phyloP scores from a whole-genome alignment of 1,140 invertebrate genomes.

The Copidosoma floridanum region DNA sequence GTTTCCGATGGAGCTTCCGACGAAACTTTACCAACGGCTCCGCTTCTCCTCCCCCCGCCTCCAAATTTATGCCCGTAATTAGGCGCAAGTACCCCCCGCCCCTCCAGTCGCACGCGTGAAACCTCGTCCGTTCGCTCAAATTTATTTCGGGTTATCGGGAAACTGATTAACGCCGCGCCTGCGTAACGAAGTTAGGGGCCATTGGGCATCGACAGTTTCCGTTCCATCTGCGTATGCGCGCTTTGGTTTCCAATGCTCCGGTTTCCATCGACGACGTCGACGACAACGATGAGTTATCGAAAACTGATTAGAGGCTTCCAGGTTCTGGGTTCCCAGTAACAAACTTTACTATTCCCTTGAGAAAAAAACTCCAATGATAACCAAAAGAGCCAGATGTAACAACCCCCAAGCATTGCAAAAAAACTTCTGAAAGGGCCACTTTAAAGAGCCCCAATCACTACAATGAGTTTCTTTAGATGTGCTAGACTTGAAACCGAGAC shows the following conservation, averaged over 20 bases:
- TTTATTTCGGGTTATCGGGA: conserved; percentile 15
- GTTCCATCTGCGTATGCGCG: neutral
- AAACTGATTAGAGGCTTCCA: conserved; percentile 16
- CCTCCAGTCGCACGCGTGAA: neutral
- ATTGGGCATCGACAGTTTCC: neutral
- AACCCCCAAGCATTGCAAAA: no score
- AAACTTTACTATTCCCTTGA: no score
- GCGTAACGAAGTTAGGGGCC: neutral
- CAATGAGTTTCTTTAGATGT: no score
- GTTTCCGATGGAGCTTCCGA: conserved; percentile 3
- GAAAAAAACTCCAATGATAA: no score
- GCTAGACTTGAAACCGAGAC: no score
- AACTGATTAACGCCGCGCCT: conserved; percentile 3
- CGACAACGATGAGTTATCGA: neutral
- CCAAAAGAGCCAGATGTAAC: no score
- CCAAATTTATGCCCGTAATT: conserved; percentile 6
- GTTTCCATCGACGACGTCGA: no score
- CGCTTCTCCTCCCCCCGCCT: neutral
- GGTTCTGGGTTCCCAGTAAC: neutral
- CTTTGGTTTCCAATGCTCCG: neutral
- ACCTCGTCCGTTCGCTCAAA: no score
- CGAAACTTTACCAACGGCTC: neutral
- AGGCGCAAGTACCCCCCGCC: neutral
- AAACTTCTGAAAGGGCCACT: no score
- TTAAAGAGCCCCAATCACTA: no score